Base-by-base conservation (phyloP, 2,113 vertebrate genomes). In the Zosterops hypoxanthus region DNA sequence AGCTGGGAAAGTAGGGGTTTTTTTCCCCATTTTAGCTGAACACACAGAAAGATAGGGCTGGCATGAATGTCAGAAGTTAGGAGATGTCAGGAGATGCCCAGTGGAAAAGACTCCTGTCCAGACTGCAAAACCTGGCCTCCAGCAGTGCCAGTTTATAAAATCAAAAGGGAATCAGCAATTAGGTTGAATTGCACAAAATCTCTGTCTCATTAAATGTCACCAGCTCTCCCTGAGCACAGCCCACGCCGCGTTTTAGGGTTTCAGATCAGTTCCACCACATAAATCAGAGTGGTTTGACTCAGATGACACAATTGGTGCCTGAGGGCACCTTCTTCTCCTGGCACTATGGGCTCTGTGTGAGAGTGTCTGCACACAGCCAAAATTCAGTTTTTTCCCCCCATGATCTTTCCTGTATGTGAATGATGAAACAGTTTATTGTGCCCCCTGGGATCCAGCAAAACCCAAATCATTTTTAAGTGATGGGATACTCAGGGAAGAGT, bases 211-310 rank as follows among this genome's bases (percentile, higher is more conserved):
- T 75, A 70, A 86, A 44, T 15, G 42, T 21, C 59, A 33, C 6
- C 50, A 69, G 7, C 29, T 78, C 60, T 41, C 0, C 0, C 55
- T 64, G 80, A 68, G n/a, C 33, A 11, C 0, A 0, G 31, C 31
- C 68, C 2, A 1, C 42, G 56, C 17, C 0, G 0, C 12, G 44
- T n/a, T 79, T 90, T 28, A 75, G 52, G 39, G 20, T n/a, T 9
- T 47, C 36, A 61, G 36, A 44, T 71, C 39, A 49, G 78, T 53
- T 66, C 24, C 68, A 44, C n/a, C 4, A 4, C 26, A 20, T 12
- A 61, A 66, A 52, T 28, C 21, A 2, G 34, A 75, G 60, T 9
- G 20, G 6, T 16, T 75, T 75, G 39, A 8, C 34, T 69, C 19
- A 6, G 75, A 44, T 4, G 21, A 28, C 53, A 68, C 3, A 4